Conservation (phyloP, 2,113 vertebrate species). For the Carassius auratus region DNA sequence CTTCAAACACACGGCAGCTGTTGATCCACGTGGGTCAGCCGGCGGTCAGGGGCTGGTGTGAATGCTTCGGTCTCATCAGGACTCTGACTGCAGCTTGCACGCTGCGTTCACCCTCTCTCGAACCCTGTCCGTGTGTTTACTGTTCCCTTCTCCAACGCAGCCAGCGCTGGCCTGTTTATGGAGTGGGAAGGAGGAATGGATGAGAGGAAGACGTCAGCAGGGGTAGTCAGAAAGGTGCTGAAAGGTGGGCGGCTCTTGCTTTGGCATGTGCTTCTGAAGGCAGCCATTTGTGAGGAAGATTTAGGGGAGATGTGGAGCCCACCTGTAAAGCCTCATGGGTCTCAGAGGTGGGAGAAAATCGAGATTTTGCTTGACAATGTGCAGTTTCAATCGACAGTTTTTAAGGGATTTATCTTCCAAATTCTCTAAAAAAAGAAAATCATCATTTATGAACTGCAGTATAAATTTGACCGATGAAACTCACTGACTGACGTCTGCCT, state of each 20-base stretch:
- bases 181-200: conserved; percentile 22
- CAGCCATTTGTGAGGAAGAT: conserved; percentile 53
- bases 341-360: background rate
- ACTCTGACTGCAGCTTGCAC: conserved; percentile 38
- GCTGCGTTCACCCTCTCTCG: conserved; percentile 47
- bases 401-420: background rate
- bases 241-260: conserved; percentile 66
- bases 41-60: conserved; percentile 74
- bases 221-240: conserved; percentile 56
- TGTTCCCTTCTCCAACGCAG: conserved; percentile 57
- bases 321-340: background rate
- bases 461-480: no score
- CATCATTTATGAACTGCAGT: no score
- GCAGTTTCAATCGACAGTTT: background rate
- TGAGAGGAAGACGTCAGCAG: conserved; percentile 56
- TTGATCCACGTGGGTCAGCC: conserved; percentile 71
- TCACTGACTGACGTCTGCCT: no score
- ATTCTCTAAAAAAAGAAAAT: no score
- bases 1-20: conserved; percentile 80
- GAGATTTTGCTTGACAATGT: background rate
- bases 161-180: conserved; percentile 56
- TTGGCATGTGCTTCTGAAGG: conserved; percentile 67
- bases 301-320: conserved; percentile 54
- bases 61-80: conserved; percentile 64
- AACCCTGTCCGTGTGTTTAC: conserved; percentile 45